A percentile compares a stretch with the other conserved stretches of the same genome.
Evolutionary conservation across 2,113 vertebrate genomes (phyloP).

Genomic region (Xyliphius kryptos): DNA sequence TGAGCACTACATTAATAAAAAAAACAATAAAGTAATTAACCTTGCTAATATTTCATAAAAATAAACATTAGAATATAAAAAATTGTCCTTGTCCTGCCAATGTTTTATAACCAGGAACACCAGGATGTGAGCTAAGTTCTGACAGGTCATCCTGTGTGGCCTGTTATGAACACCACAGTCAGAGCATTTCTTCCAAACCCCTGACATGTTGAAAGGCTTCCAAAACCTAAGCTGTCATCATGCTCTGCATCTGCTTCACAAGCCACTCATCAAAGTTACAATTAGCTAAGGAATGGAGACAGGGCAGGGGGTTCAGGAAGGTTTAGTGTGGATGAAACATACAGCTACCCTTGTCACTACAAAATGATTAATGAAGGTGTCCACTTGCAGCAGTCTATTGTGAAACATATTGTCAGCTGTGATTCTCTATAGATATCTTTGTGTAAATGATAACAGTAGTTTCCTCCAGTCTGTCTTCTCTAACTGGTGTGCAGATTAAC

Average conservation of each 20-base stretch:
- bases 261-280: conserved; percentile 19
- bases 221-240: conserved; percentile 29
- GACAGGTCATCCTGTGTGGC: conserved; percentile 34
- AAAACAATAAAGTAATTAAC: background rate
- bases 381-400: background rate
- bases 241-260: conserved; percentile 13
- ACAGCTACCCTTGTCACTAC: background rate
- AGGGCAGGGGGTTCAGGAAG: conserved; percentile 7
- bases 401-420: background rate
- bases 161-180: conserved; percentile 27
- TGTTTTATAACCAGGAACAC: conserved; percentile 10
- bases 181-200: conserved; percentile 24
- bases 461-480: too few species aligned
- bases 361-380: background rate
- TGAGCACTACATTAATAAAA: background rate
- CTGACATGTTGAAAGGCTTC: conserved; percentile 24
- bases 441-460: too few species aligned
- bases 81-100: conserved; percentile 31
- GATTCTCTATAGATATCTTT: too few species aligned
- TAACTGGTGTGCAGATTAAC: too few species aligned
- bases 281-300: conserved; percentile 10
- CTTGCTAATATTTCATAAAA: conserved; percentile 13
- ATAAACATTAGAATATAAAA: conserved; percentile 9
- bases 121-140: conserved; percentile 15
- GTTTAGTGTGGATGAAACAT: background rate